Conservation (phyloP, 2,888 invertebrate species). For the Lottia scabra region DNA sequence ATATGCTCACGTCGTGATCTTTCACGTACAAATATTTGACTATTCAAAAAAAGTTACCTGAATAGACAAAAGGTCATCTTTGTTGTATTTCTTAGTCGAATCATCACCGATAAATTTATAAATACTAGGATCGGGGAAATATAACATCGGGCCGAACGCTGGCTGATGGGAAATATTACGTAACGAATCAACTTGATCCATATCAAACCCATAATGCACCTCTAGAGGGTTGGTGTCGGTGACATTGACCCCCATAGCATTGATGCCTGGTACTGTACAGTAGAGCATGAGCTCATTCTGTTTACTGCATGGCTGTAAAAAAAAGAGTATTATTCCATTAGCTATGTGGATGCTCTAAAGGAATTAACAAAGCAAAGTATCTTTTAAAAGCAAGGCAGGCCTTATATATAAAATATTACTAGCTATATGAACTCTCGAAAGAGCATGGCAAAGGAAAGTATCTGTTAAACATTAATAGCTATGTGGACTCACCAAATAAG, state of each 20-base stretch:
- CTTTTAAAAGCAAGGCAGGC: too few relatives aligned
- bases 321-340: not conserved
- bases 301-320: constrained; percentile 25
- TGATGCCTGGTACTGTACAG: constrained; percentile 35
- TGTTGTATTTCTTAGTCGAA: constrained; percentile 79
- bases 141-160: constrained; percentile 77
- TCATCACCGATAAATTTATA: constrained; percentile 79
- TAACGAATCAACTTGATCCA: constrained; percentile 89
- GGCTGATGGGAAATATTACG: constrained; percentile 79
- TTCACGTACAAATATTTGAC: not conserved
- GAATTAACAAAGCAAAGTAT: too few relatives aligned
- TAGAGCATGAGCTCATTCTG: constrained; percentile 31
- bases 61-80: constrained; percentile 93
- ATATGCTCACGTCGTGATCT: too few relatives aligned
- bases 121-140: constrained; percentile 93
- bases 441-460: too few relatives aligned
- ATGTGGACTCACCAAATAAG: too few relatives aligned
- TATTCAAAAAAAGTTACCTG: constrained; percentile 73
- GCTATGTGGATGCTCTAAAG: not conserved
- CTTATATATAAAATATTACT: too few relatives aligned
- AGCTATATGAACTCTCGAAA: too few relatives aligned
- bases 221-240: constrained; percentile 74
- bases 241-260: constrained; percentile 73
- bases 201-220: constrained; percentile 88
- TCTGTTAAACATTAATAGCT: too few relatives aligned